These are phyloP conservation scores for Halcyon leucocephala DNA, from an alignment of 2,797 vertebrate species.

Conservation along the genomic window DNA sequence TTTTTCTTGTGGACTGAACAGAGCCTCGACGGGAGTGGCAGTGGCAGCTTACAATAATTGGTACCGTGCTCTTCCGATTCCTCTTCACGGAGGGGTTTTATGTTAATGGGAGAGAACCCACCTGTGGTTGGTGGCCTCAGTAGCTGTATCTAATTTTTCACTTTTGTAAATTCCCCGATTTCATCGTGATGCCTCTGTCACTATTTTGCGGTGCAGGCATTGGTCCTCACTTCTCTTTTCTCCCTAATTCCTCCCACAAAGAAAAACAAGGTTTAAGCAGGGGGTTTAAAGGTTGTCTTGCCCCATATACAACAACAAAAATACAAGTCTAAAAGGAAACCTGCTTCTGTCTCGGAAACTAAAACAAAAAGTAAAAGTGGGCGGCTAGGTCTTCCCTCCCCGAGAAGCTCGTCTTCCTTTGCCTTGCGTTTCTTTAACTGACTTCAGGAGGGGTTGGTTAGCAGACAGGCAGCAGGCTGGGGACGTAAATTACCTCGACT, in stretches of 20 bases:
- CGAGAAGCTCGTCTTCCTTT: neutral
- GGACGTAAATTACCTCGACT: neutral
- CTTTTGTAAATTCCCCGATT: conserved; percentile 39
- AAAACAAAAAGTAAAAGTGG: conserved; percentile 29
- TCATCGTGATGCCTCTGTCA: neutral
- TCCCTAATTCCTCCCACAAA: conserved; percentile 3
- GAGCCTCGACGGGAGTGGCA: accelerated
- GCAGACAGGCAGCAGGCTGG: neutral
- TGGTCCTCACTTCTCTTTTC: conserved; percentile 36
- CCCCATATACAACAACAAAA: neutral
- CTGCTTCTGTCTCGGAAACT: neutral
- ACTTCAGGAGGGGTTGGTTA: neutral
- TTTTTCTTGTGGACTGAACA: neutral
- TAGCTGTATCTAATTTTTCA: conserved; percentile 24
- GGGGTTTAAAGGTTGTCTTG: neutral
- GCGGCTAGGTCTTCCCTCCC: neutral
- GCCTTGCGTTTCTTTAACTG: neutral
- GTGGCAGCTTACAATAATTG: conserved; percentile 27
- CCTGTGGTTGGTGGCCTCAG: conserved; percentile 4
- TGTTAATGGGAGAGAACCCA: conserved; percentile 34
- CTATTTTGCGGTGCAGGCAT: neutral
- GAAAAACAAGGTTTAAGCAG: neutral
- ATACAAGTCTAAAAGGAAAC: neutral
- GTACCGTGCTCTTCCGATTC: neutral
- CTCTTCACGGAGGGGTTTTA: neutral